A percentile compares a stretch with the other conserved stretches of the same genome.
These are phyloP conservation scores for Tyrannus savana DNA, from an alignment of 2,113 vertebrate species.

Conservation along the genomic window DNA sequence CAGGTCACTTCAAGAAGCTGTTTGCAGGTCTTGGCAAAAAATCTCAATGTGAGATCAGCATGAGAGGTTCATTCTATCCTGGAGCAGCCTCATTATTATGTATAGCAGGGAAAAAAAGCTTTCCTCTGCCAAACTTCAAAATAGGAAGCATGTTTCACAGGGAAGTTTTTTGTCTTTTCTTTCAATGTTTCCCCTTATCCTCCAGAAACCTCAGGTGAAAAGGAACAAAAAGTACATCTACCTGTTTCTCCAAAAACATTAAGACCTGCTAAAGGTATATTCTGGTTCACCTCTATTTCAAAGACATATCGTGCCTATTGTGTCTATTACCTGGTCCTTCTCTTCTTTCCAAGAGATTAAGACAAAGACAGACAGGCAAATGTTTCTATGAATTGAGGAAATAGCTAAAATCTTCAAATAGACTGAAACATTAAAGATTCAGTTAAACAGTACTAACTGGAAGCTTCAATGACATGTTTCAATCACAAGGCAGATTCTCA, in stretches of 20 bases:
- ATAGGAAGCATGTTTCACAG: neutral
- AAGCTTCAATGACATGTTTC: neutral
- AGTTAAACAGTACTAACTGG: neutral
- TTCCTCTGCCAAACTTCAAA: neutral
- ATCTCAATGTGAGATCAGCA: neutral
- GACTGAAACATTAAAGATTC: neutral
- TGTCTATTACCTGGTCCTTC: neutral
- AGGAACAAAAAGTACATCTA: neutral
- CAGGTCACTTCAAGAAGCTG: neutral
- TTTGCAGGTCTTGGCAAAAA: conserved; percentile 8
- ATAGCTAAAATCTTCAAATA: neutral
- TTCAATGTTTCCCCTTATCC: neutral
- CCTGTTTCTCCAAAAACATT: neutral
- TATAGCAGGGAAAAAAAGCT: neutral
- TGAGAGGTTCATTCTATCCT: neutral
- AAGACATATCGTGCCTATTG: neutral
- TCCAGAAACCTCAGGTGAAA: neutral
- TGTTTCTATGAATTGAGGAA: neutral
- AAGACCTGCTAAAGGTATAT: neutral
- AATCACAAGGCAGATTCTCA: neutral
- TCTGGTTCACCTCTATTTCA: neutral
- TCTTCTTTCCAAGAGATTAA: neutral
- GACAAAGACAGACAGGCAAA: neutral
- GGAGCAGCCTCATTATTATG: neutral
- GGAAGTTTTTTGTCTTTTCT: neutral